Base-by-base conservation (phyloP, 37 sponge, comb jelly and placozoan species). In the Cliona cf. orientalis region DNA sequence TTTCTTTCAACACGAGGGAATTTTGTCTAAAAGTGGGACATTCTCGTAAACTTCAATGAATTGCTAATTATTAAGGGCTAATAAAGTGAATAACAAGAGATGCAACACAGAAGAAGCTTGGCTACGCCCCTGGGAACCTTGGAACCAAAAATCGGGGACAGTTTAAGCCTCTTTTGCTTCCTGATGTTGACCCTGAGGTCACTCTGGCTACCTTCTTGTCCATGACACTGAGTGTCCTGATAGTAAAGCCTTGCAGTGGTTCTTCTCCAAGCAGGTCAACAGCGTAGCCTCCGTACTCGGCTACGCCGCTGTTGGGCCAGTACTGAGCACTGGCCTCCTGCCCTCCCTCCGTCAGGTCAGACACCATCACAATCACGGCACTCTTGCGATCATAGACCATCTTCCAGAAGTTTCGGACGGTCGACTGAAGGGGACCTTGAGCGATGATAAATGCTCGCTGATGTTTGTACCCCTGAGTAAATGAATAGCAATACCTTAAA, bases 401-500 rank as follows among this genome's bases (percentile, higher is more conserved):
- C 59, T 80, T 82, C 88, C 84, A 83, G 70, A 92, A 78, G 68
- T 92, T 88, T 72, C 80, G 60, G 28, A 53, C 32, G 34, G 90
- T 88, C 69, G 59, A 71, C 17, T 72, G 42, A 86, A 88, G 66
- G 23, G 93, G 93, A 64, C 79, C 66, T 62, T 92, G 87, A 6
- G 89, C 82, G 65, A 83, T 81, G 35, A 92, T 92, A 78, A 85
- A 92, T 3, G 93, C 90, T 42, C 80, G 84, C 75, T 84, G 75
- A 29, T 80, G 79, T 72, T 81, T 80, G 74, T 92, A 88, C 31
- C 93, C 93, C 93, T 92, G 74, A 3, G 46, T 45, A 40, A 4
- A 36, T 31, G 3, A 70, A 5, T 6, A 43, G 19, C 29, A 70
- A 70, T 35, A 12, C 22, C 3, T 42, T 26, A 42, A 4, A 28